Percentiles rank a stretch among this genome's conserved stretches.
Conservation (phyloP, 2,113 vertebrate genomes). For the Lophochroa leadbeateri region DNA sequence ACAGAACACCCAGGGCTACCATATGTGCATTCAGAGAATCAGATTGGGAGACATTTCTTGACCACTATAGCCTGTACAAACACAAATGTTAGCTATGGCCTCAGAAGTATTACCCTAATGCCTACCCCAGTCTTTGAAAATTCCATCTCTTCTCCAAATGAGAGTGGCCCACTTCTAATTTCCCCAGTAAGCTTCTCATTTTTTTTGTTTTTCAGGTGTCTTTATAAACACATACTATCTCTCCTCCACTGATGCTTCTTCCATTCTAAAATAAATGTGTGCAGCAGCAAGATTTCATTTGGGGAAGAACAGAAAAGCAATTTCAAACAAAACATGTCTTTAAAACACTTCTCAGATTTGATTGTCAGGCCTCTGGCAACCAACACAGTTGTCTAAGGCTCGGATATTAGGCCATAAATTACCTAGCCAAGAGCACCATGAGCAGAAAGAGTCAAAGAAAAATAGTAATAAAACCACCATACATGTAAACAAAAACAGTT, state of each 20-base stretch:
- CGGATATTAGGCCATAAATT: slow-evolving; percentile 19
- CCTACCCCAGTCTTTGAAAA: not conserved
- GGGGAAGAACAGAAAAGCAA: slow-evolving; percentile 27
- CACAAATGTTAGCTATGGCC: not conserved
- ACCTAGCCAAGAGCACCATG: not conserved
- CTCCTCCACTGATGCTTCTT: not conserved
- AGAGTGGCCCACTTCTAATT: not conserved
- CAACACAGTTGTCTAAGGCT: not conserved
- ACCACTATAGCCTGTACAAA: not conserved
- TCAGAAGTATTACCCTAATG: not conserved
- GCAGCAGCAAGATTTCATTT: slow-evolving; percentile 16
- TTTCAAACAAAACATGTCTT: not conserved
- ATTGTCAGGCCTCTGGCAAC: not conserved
- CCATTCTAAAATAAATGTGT: not conserved
- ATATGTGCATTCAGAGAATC: not conserved
- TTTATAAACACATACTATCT: not conserved
- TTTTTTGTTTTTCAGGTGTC: not conserved
- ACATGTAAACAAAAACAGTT: not conserved
- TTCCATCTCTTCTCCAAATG: not conserved
- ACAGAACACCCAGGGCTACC: not conserved
- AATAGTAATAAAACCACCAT: not conserved
- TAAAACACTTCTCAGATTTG: not conserved
- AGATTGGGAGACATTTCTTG: not conserved
- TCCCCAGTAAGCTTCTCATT: not conserved
- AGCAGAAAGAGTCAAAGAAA: not conserved